Evolutionary conservation across 2,113 vertebrate genomes (phyloP).

Genomic region (Ophiodon elongatus): DNA sequence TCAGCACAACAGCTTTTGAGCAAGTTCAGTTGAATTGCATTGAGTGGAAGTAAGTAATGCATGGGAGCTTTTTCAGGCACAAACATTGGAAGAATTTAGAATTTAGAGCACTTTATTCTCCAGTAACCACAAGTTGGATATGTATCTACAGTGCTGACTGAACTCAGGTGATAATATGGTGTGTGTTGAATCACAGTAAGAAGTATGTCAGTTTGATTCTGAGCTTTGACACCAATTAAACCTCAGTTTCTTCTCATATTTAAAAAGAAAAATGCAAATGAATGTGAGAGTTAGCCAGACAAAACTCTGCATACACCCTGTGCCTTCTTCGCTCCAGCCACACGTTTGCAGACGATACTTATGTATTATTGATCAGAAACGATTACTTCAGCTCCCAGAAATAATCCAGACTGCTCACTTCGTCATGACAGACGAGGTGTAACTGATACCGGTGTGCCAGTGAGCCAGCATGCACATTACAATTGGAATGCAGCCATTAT

Average conservation of each 20-base stretch:
- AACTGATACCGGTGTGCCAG: neutral
- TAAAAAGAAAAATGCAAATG: neutral
- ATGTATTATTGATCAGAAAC: neutral
- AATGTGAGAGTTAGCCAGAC: neutral
- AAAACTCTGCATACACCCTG: neutral
- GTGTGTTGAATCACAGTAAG: neutral
- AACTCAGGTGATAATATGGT: neutral
- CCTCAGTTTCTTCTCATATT: neutral
- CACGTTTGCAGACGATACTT: neutral
- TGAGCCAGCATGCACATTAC: neutral
- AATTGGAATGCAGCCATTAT: neutral
- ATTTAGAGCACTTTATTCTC: neutral
- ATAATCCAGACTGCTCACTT: neutral
- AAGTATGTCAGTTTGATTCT: neutral
- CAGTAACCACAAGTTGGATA: neutral
- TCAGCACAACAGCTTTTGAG: slow-evolving; percentile 20
- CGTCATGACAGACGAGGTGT: neutral
- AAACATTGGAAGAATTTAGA: neutral
- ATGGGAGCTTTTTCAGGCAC: neutral
- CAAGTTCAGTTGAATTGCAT: slow-evolving; percentile 15
- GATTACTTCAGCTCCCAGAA: neutral
- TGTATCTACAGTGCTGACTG: neutral
- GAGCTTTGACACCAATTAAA: neutral
- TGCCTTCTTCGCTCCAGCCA: neutral
- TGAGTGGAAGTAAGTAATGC: slow-evolving; percentile 27